phyloP scores from a whole-genome alignment of 2,113 vertebrate species.

The Poecile atricapillus region DNA sequence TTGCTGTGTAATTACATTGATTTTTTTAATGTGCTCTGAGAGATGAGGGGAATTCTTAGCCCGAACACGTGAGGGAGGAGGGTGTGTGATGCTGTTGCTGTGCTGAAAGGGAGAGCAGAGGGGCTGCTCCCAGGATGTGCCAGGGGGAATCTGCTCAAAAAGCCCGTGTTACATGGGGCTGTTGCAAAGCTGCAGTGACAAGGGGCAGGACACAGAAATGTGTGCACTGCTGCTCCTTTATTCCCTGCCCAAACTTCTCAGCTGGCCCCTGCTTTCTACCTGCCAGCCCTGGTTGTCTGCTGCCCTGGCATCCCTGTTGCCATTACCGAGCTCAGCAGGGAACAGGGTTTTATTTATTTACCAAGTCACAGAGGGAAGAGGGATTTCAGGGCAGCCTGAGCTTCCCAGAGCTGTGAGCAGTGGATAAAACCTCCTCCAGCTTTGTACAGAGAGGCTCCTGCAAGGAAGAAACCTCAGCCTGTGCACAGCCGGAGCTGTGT shows the following conservation, averaged over 20 bases:
- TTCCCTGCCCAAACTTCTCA: background rate
- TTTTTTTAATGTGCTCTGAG: conserved; percentile 46
- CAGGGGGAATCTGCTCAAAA: background rate
- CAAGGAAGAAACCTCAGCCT: background rate
- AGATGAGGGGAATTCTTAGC: conserved; percentile 25
- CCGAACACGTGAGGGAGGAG: fast-evolving
- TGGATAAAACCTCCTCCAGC: conserved; percentile 14
- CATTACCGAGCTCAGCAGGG: background rate
- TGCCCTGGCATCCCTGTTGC: background rate
- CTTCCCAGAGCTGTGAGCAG: background rate
- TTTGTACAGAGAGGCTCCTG: background rate
- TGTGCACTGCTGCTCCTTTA: background rate
- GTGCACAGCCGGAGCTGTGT: background rate
- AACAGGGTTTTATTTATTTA: conserved; percentile 32
- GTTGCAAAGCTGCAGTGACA: background rate
- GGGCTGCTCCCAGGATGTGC: background rate
- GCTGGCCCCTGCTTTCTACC: background rate
- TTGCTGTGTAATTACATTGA: conserved; percentile 60
- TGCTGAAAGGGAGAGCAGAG: background rate
- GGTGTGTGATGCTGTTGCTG: fast-evolving
- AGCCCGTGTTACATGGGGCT: fast-evolving
- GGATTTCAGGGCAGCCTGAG: conserved; percentile 15
- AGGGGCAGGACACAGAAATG: background rate
- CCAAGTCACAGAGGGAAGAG: background rate
- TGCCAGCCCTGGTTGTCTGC: background rate